Evolutionary conservation across 2,113 vertebrate species (phyloP).

Genomic region (Pogona vitticeps): DNA sequence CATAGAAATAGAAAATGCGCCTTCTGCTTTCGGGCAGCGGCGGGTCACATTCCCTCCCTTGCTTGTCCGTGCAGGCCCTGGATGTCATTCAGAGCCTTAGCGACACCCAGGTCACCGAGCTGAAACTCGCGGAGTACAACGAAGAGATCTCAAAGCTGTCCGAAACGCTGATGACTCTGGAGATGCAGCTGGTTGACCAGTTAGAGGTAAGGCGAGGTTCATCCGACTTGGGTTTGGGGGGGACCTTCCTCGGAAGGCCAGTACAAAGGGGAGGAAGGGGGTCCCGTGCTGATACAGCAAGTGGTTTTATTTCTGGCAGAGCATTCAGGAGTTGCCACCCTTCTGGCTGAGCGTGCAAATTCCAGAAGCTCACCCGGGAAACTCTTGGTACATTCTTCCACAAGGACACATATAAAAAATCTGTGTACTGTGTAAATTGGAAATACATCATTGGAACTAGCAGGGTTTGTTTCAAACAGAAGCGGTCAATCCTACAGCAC

Average conservation of each 20-base stretch:
- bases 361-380: neutral
- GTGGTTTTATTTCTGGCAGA: neutral
- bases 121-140: constrained; percentile 52
- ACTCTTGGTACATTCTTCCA: neutral
- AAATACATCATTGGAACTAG: neutral
- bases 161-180: constrained; percentile 80
- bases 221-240: neutral
- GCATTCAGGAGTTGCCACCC: neutral
- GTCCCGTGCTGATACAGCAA: too few species aligned
- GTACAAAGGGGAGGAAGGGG: too few species aligned
- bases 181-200: constrained; percentile 80
- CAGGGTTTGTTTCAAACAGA: neutral
- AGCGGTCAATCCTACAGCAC: neutral
- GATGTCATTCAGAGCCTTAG: constrained; percentile 66
- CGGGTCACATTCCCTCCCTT: constrained; percentile 25
- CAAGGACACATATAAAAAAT: too few species aligned
- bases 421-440: neutral
- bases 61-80: constrained; percentile 69
- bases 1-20: neutral
- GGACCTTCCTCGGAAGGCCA: neutral
- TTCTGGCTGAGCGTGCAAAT: too few species aligned
- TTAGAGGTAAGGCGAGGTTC: constrained; percentile 80
- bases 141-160: constrained; percentile 74
- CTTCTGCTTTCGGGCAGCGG: constrained; percentile 31
- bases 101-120: constrained; percentile 59